Conservation (phyloP, 2,888 invertebrate species). For the Clitarchus hookeri region DNA sequence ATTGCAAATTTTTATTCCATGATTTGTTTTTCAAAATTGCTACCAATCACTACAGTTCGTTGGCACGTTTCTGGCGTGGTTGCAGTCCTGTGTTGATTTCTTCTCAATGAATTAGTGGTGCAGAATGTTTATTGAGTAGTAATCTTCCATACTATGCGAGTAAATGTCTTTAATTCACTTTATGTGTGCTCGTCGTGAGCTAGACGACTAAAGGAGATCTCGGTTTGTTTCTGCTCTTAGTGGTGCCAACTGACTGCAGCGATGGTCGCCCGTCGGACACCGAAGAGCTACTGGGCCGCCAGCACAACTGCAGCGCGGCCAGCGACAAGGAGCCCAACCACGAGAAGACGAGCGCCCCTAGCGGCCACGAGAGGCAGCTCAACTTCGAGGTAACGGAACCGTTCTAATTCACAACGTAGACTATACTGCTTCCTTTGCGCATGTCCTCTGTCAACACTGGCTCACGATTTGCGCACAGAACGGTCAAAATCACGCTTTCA, state of each 20-base stretch:
- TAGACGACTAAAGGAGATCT: conserved; percentile 22
- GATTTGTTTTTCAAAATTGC: too few species aligned
- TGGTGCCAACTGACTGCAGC: conserved; percentile 56
- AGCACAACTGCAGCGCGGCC: conserved; percentile 43
- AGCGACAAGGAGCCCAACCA: conserved; percentile 49
- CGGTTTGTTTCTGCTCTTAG: conserved; percentile 54
- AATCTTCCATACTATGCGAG: neutral
- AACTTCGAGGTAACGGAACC: conserved; percentile 54
- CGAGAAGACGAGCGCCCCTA: conserved; percentile 43
- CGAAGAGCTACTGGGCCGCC: conserved; percentile 67
- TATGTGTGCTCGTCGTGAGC: neutral
- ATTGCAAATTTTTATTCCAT: too few species aligned
- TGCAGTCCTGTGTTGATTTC: too few species aligned
- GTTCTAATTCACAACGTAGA: too few species aligned
- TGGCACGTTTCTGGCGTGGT: too few species aligned
- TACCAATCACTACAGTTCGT: too few species aligned
- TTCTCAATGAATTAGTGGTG: too few species aligned
- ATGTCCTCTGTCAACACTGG: too few species aligned
- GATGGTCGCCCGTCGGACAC: conserved; percentile 71
- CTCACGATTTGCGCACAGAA: too few species aligned
- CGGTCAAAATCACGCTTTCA: too few species aligned
- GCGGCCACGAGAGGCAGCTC: conserved; percentile 53
- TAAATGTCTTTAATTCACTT: neutral
- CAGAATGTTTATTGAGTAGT: too few species aligned
- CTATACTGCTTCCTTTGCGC: too few species aligned